Conservation (phyloP, 2,888 invertebrate genomes). For the Leptogaster cylindrica region DNA sequence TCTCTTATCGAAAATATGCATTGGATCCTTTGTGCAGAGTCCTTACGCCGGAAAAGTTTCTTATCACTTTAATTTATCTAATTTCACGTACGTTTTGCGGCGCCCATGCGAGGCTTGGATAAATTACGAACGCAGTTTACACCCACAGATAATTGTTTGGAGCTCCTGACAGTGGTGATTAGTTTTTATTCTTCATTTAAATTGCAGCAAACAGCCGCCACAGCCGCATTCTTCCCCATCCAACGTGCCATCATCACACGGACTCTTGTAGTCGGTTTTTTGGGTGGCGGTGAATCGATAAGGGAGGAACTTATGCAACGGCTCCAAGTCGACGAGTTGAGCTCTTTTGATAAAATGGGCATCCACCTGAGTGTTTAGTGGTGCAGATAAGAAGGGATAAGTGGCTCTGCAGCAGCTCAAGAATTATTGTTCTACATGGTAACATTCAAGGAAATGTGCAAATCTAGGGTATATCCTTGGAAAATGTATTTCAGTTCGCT, state of each 20-base stretch:
- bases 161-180: slow-evolving; percentile 1
- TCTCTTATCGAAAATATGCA: too few relatives aligned
- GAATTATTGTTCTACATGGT: not conserved
- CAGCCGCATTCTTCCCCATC: not conserved
- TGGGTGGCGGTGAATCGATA: not conserved
- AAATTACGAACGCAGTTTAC: not conserved
- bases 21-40: too few relatives aligned
- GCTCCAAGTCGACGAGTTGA: not conserved
- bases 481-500: not conserved
- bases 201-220: not conserved
- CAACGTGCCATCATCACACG: too few relatives aligned
- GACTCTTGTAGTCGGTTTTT: too few relatives aligned
- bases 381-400: not conserved
- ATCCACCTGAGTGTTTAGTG: not conserved
- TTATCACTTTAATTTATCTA: slow-evolving; percentile 1
- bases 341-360: not conserved
- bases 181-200: not conserved
- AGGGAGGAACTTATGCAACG: not conserved
- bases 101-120: not conserved
- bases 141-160: not conserved
- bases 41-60: not conserved
- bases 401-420: not conserved
- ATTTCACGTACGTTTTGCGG: not conserved
- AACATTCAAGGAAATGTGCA: not conserved
- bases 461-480: not conserved